These are phyloP conservation scores for Lamproptera curius DNA, from an alignment of 2,888 invertebrate species.

Conservation along the genomic window DNA sequence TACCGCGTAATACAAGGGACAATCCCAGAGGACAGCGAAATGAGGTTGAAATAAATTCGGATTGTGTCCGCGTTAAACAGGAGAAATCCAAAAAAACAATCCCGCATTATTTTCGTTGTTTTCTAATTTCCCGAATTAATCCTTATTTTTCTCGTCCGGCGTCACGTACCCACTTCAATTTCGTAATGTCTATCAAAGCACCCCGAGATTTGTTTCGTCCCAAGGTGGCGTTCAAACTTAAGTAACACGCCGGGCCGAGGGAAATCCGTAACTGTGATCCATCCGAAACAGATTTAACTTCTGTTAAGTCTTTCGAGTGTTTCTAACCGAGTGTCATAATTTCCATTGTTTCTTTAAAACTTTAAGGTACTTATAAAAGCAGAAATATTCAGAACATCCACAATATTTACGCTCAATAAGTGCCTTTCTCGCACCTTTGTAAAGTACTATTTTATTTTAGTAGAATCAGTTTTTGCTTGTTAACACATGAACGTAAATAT, in stretches of 20 bases:
- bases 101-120: no score
- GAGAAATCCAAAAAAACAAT: no score
- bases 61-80: no score
- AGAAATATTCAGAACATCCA: no score
- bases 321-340: neutral
- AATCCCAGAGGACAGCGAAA: neutral
- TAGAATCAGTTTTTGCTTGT: no score
- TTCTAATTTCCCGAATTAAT: neutral
- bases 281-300: constrained; percentile 16
- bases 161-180: constrained; percentile 1
- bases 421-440: no score
- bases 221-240: constrained; percentile 11
- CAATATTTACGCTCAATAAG: no score
- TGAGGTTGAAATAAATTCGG: no score
- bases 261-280: constrained; percentile 6
- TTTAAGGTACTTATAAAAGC: no score
- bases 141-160: neutral
- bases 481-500: no score
- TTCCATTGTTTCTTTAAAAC: no score
- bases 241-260: constrained; percentile 3
- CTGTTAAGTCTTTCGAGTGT: neutral
- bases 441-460: no score
- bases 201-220: constrained; percentile 4
- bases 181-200: constrained; percentile 11
- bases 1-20: neutral